Base-by-base conservation (phyloP, 1,140 invertebrate species). In the Drosophila albomicans region DNA sequence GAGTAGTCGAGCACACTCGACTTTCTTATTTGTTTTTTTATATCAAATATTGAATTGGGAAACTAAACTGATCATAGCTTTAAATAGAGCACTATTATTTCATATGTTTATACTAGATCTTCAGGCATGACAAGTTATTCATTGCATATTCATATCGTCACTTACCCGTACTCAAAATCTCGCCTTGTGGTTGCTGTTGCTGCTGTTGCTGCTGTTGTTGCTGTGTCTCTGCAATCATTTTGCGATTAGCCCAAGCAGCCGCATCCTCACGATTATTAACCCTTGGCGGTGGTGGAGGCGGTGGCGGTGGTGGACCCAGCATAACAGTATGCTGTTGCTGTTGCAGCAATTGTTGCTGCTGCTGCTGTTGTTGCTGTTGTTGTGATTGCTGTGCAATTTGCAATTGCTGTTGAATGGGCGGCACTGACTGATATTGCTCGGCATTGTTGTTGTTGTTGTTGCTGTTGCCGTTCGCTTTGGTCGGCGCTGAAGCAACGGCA, bases 201-300 rank as follows among this genome's bases (percentile, higher is more conserved):
- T 49, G 67, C n/a, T n/a, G n/a, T n/a, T n/a, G n/a, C 3, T 70
- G 69, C 0, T 48, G 52, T 16, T 57, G 66, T 16, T 68, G 74
- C 10, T 77, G 77, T 4, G 76, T 73, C 32, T 79, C 79, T 10
- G 71, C 58, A 74, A 91, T 88, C 45, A 89, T 82, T 61, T 92
- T 92, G 62, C 89, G 86, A 70, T 87, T 92, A 5, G 79, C 81
- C 91, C 91, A 92, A 38, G 88, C 91, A 30, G 79, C 78, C 3
- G 82, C 84, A 81, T 92, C 91, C 61, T 92, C 91, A 5, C 91
- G 87, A 87, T 92, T 92, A 49, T 89, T 86, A 13, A 81, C 79
- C 67, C 85, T 73, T 2, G 78, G 90, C 8, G 91, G 78, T 43
- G 81, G 78, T 46, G 85, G 70, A 3, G 78, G 81, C 3, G 81